Base-by-base conservation (phyloP, 1,140 invertebrate species). In the Drosophila biarmipes region DNA sequence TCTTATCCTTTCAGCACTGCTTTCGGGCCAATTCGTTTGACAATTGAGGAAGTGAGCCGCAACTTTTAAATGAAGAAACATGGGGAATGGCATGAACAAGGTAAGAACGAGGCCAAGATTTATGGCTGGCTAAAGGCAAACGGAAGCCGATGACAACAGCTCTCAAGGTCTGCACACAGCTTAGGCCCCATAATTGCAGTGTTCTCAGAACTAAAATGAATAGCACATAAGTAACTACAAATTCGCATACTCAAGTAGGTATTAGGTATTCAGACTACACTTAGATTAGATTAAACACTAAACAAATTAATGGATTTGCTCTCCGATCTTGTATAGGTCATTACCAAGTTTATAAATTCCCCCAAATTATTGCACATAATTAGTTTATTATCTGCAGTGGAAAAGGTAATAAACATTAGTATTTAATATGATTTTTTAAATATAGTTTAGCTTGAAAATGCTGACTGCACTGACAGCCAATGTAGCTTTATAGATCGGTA, bases 81-180 rank as follows among this genome's bases (percentile, higher is more conserved):
- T 96, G 95, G 95, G 95, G 89, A 96, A 96, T 94, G 95, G 95
- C 90, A 96, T 96, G 95, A 96, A 96, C 90, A 96, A 95, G 95
- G 95, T 95, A 92, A 94, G 92, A 51, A 51, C 27, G 15, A 51
- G 48, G 15, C 10, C 46, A 5, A 27, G 17, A 52, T 51, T 52
- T 73, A 53, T 37, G 34, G n/a, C 24, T 42, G n/a, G 49, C 11
- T 38, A 64, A 19, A 48, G 27, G 11, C 12, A 40, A 0, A 42
- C 38, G 10, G 46, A 29, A 51, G 11, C 48, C 48, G 11, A 14
- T 51, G 29, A 51, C 48, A 51, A 51, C 48, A 31, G 27, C 12
- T 34, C 34, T 17, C 57, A 42, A 61, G 46, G 57, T 40, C 45
- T 38, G 12, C 40, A 42, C 53, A 19, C 29, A 38, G 24, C 21